Conservation (phyloP, 2,888 invertebrate genomes). For the Pammene aurita region DNA sequence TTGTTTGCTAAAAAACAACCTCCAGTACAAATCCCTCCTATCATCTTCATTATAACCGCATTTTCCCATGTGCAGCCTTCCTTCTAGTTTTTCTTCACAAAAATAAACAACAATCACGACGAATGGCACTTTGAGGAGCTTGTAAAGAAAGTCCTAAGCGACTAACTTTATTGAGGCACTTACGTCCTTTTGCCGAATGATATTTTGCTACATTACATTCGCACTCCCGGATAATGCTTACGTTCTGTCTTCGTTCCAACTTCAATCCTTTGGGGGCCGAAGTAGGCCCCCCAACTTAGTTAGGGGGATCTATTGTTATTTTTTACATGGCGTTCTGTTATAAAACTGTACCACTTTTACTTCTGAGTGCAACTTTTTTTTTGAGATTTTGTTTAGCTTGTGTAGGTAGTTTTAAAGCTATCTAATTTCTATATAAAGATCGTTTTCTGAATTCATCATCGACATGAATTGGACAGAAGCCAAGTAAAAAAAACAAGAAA, state of each 20-base stretch:
- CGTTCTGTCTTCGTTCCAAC: conserved; percentile 70
- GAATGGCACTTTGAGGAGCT: conserved; percentile 24
- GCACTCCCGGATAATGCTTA: conserved; percentile 55
- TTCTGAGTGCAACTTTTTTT: background rate
- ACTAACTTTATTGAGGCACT: background rate
- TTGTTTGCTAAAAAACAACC: background rate
- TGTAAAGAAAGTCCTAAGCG: background rate
- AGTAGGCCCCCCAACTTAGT: conserved; percentile 53
- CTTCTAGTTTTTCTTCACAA: conserved; percentile 24
- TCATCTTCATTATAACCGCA: conserved; percentile 5
- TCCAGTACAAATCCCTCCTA: background rate
- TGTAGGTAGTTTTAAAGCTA: background rate
- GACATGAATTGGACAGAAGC: no score
- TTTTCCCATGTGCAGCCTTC: conserved; percentile 1
- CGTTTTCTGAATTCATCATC: no score
- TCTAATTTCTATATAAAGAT: no score
- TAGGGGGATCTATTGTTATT: conserved; percentile 38
- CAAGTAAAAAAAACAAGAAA: no score
- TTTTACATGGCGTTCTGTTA: conserved; percentile 13
- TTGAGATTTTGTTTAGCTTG: background rate
- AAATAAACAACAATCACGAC: conserved; percentile 41
- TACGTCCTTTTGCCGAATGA: background rate
- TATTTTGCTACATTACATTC: conserved; percentile 25
- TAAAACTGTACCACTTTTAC: conserved; percentile 3
- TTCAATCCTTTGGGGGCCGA: conserved; percentile 59